Percentiles rank a stretch among this genome's conserved stretches.
Evolutionary conservation across 2,797 vertebrate species (phyloP).

Genomic region (Syngnathus rostellatus): DNA sequence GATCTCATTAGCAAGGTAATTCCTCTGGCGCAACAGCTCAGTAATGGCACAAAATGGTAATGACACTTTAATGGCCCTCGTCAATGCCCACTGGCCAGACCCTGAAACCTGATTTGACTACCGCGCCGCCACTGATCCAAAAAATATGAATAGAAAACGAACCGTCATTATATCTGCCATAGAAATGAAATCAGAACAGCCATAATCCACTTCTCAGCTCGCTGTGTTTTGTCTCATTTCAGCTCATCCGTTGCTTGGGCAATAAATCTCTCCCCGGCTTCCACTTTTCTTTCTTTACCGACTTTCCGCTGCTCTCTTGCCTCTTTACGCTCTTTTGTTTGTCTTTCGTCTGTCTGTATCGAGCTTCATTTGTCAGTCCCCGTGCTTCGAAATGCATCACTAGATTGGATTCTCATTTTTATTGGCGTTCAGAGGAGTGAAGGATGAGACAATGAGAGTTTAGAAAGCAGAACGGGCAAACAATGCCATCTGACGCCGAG

Average conservation of each 20-base stretch:
- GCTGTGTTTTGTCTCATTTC: slow-evolving; percentile 37
- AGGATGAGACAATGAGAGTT: slow-evolving; percentile 21
- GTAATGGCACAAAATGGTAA: slow-evolving; percentile 71
- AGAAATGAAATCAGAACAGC: slow-evolving; percentile 67
- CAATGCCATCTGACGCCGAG: slow-evolving; percentile 3
- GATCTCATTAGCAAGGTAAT: slow-evolving; percentile 73
- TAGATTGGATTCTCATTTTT: slow-evolving; percentile 53
- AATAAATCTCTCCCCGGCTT: slow-evolving; percentile 13
- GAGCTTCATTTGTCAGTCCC: slow-evolving; percentile 40
- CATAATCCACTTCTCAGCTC: slow-evolving; percentile 50
- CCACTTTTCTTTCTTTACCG: slow-evolving; percentile 7
- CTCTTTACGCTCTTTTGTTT: background rate
- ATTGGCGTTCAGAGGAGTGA: slow-evolving; percentile 42
- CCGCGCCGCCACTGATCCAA: slow-evolving; percentile 47
- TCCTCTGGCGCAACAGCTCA: slow-evolving; percentile 63
- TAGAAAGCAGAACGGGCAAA: slow-evolving; percentile 29
- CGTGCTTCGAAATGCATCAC: slow-evolving; percentile 51
- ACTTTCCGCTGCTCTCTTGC: background rate
- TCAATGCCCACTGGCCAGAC: slow-evolving; percentile 70
- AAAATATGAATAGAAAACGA: slow-evolving; percentile 70
- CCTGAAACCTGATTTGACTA: slow-evolving; percentile 65
- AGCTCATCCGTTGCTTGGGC: slow-evolving; percentile 11
- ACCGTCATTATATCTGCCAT: slow-evolving; percentile 63
- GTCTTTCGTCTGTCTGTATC: slow-evolving; percentile 38
- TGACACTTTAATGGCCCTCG: slow-evolving; percentile 72